These are phyloP conservation scores for Nixonia krombeini DNA, from an alignment of 1,140 invertebrate genomes.

Conservation along the genomic window DNA sequence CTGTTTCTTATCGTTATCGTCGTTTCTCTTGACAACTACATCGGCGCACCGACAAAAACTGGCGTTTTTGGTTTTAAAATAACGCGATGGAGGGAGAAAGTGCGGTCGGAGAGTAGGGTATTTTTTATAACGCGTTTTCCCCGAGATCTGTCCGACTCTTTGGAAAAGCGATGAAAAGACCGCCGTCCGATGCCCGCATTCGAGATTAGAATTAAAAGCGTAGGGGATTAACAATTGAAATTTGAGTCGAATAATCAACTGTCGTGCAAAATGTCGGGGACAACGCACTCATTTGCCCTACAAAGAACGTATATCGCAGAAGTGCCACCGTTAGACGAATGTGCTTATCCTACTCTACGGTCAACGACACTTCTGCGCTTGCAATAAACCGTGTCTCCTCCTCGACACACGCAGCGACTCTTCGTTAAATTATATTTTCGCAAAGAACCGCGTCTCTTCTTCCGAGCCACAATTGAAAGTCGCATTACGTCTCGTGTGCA, in stretches of 20 bases:
- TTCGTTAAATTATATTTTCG: slow-evolving; percentile 20
- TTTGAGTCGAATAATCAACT: slow-evolving; percentile 25
- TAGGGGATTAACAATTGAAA: slow-evolving; percentile 32
- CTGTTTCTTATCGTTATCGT: too few relatives aligned
- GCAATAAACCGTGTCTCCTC: slow-evolving; percentile 28
- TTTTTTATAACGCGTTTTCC: too few relatives aligned
- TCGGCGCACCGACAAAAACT: too few relatives aligned
- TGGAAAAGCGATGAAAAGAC: too few relatives aligned
- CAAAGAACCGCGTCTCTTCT: not conserved
- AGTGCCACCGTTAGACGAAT: slow-evolving; percentile 44
- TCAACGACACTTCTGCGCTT: slow-evolving; percentile 38
- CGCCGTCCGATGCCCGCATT: too few relatives aligned
- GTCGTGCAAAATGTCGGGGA: slow-evolving; percentile 24
- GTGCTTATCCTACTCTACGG: slow-evolving; percentile 43
- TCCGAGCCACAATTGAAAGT: too few relatives aligned
- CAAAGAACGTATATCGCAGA: slow-evolving; percentile 35
- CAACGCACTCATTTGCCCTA: slow-evolving; percentile 46
- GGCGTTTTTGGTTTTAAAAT: too few relatives aligned
- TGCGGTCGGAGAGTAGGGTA: too few relatives aligned
- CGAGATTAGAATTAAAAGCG: slow-evolving; percentile 18
- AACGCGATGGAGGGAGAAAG: too few relatives aligned
- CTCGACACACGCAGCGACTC: slow-evolving; percentile 16
- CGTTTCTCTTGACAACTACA: too few relatives aligned
- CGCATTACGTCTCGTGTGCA: too few relatives aligned
- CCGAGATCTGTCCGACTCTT: too few relatives aligned